Conservation (phyloP, 2,797 vertebrate species). For the Neoniphon sammara region DNA sequence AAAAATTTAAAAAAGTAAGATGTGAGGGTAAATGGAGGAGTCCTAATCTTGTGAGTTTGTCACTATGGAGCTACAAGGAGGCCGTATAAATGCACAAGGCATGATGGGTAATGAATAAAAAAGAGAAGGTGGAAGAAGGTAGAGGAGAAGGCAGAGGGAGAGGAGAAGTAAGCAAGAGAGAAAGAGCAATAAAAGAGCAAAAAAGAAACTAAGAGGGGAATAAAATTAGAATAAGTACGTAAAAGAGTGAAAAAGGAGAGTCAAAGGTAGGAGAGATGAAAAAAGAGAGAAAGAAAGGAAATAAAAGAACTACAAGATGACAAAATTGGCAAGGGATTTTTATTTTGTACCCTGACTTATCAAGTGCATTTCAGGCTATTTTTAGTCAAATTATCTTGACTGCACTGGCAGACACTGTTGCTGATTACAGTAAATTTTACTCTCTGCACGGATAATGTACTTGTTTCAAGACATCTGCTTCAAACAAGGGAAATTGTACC, state of each 20-base stretch:
- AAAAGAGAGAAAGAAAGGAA: conserved; percentile 9
- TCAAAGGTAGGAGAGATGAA: not conserved
- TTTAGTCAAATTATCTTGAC: conserved; percentile 2
- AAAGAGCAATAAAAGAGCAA: not conserved
- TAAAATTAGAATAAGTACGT: not conserved
- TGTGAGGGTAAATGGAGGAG: conserved; percentile 48
- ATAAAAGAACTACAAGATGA: not conserved
- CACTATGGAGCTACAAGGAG: conserved; percentile 10
- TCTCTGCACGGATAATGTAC: not conserved
- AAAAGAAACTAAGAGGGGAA: too few species aligned
- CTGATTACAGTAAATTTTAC: not conserved
- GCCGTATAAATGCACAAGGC: conserved; percentile 11
- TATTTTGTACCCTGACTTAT: not conserved
- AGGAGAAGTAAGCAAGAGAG: not conserved
- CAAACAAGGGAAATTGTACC: conserved; percentile 15
- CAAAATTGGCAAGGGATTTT: not conserved
- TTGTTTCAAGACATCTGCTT: not conserved
- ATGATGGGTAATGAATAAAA: conserved; percentile 5
- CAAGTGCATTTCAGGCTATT: not conserved
- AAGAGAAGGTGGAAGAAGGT: not conserved
- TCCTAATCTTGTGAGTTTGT: conserved; percentile 46
- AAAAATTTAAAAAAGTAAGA: conserved; percentile 36
- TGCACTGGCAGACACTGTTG: not conserved
- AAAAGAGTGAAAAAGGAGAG: not conserved
- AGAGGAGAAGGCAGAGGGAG: not conserved